Conservation (phyloP, 2,797 vertebrate genomes). For the Fundulus diaphanus region DNA sequence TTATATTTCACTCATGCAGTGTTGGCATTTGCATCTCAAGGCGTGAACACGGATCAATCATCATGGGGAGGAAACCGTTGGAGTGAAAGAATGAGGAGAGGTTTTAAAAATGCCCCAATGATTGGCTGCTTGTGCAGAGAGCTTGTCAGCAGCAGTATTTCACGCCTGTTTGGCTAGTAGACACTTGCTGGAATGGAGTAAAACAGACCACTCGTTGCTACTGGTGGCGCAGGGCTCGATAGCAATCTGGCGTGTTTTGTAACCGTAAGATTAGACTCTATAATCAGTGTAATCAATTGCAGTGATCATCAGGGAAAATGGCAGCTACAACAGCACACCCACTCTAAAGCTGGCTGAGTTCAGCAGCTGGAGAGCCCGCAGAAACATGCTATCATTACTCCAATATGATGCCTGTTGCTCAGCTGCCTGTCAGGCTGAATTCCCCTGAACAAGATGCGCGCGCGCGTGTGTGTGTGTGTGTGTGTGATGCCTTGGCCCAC, state of each 20-base stretch:
- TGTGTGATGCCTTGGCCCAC: conserved; percentile 44
- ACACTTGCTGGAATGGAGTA: not conserved
- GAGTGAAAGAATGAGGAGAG: conserved; percentile 50
- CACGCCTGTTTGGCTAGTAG: conserved; percentile 28
- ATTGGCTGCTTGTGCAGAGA: conserved; percentile 46
- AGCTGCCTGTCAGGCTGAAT: conserved; percentile 55
- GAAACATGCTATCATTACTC: conserved; percentile 45
- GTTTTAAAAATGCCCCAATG: conserved; percentile 61
- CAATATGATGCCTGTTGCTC: conserved; percentile 57
- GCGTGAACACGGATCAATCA: conserved; percentile 54
- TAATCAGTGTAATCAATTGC: conserved; percentile 29
- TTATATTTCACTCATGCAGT: conserved; percentile 49
- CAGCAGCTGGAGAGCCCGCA: conserved; percentile 17
- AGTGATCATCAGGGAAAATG: conserved; percentile 20
- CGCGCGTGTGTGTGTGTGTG: conserved; percentile 1
- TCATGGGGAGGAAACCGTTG: conserved; percentile 12
- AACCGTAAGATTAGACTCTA: conserved; percentile 4
- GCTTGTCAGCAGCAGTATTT: conserved; percentile 39
- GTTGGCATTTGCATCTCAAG: conserved; percentile 58
- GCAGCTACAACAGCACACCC: conserved; percentile 13
- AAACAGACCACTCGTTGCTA: conserved; percentile 14
- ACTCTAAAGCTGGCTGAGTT: conserved; percentile 8
- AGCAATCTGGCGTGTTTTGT: not conserved
- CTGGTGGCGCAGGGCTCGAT: not conserved
- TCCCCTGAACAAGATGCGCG: conserved; percentile 23